Evolutionary conservation across 2,113 vertebrate genomes (phyloP), one percentile per base, ranked within the genome.

Genomic region (Ochotona princeps): DNA sequence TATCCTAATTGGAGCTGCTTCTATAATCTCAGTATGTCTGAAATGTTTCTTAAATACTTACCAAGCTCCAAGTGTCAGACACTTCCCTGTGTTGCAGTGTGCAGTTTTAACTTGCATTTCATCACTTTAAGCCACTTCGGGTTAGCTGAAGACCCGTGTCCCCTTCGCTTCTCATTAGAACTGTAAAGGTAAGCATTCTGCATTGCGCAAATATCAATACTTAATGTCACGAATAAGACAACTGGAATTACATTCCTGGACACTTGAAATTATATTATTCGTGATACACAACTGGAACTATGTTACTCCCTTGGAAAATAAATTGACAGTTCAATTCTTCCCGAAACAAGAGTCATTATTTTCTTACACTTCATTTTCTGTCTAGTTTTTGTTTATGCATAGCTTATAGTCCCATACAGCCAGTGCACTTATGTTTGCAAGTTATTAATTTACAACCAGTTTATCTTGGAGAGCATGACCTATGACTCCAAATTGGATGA

Each of bases 181-280:
- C 73, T 25, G 83, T 49, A 81, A 91, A 90, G 69, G 44, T 88
- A 65, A 91, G 30, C 66, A 82, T 74, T 93, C 69, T 81, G 28
- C 75, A 51, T 84, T 92, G 91, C 91, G 54, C 21, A 96, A 63
- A 88, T 65, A 25, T 89, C n/a, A 81, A 61, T 75, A 92, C 84
- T 94, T 90, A 84, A 90, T 73, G 66, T 79, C 32, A 91, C 26
- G 84, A 70, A 92, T 13, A 88, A 51, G 54, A 51, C 75, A 88
- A 73, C 66, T 92, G 70, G 69, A 79, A 69, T 6, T 44, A 44
- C 6, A 44, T 44, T 44, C 38, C 38, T 44, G 38, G 38, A 44
- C 38, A 44, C 38, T 44, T 44, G 38, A 44, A 44, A 44, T 44
- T 44, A 44, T 44, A 44, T 44, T 44, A 44, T 44, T 44, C 6